Base-by-base conservation (phyloP, 2,113 vertebrate species). In the Rhinoptilus africanus region DNA sequence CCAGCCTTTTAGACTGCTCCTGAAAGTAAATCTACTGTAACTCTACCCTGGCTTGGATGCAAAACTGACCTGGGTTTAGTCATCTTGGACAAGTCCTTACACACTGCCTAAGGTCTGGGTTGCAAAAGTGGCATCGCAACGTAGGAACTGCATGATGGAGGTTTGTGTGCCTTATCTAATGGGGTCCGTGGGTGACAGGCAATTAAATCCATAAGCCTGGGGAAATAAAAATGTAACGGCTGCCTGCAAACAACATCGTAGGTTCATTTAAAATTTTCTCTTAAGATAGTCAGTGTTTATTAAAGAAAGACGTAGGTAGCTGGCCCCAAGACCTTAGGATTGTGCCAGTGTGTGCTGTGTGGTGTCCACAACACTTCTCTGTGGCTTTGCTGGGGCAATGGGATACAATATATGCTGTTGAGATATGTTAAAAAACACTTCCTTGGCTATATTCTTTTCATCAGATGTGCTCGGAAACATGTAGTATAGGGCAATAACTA, bases 141-240 rank as follows among this genome's bases (percentile, higher is more conserved):
- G 7, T 7, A 63, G 59, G 41, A 77, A 7, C 59, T 12, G 15
- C 4, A 2, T 6, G 53, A 10, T 32, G 37, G 64, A 91, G 23
- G 19, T 34, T 71, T 64, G 39, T 0, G 0, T 47, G 82, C 51
- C 23, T 88, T 54, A 5, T 21, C 79, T 95, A 80, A 93, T 72
- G 83, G 83, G 60, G 21, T 83, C 41, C 1, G 1, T 24, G 57
- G 87, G 47, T 91, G 80, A 75, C 73, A 81, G 56, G 4, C 3
- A 14, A 87, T 91, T 93, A 96, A 82, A 78, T n/a, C 45, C 57
- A 57, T 48, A 79, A 54, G 73, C 84, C 96, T 73, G 28, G 95
- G 94, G 95, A 94, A 96, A 97, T 96, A 96, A 95, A 89, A 81
- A 67, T 28, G 7, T 91, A 95, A 91, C 45, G 73, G n/a, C 51